These are phyloP conservation scores for Panulirus ornatus DNA, from an alignment of 1,140 invertebrate species.

Conservation along the genomic window DNA sequence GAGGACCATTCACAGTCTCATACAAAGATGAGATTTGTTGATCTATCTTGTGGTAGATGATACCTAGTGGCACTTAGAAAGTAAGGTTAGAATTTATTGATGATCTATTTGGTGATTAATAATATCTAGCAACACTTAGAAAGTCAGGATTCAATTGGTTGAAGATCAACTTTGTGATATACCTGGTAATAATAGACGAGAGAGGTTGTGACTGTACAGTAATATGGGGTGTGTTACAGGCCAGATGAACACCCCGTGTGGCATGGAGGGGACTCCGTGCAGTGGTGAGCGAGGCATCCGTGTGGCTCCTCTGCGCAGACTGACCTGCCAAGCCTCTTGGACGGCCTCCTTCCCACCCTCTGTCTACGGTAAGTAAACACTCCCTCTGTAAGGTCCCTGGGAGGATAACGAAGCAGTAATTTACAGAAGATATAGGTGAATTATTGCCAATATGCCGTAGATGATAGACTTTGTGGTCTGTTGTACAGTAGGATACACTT, in stretches of 20 bases:
- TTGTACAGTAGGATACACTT: no score
- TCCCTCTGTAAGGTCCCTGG: background rate
- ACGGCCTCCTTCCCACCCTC: background rate
- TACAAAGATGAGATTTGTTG: no score
- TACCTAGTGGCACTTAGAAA: background rate
- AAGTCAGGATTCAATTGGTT: background rate
- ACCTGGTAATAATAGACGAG: background rate
- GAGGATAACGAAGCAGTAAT: background rate
- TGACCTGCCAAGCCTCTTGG: slow-evolving; percentile 8
- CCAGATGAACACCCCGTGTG: slow-evolving; percentile 15
- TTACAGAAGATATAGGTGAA: background rate
- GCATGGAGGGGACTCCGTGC: slow-evolving; percentile 13
- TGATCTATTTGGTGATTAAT: slow-evolving; percentile 2
- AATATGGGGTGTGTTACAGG: background rate
- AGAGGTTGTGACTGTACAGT: background rate
- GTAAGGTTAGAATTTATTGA: background rate
- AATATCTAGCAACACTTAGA: background rate
- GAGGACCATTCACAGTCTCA: background rate
- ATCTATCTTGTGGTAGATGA: no score
- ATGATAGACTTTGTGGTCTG: no score
- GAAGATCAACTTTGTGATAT: background rate
- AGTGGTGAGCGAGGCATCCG: background rate
- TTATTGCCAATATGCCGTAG: no score
- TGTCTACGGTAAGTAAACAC: background rate
- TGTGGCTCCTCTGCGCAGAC: slow-evolving; percentile 29